These are phyloP conservation scores for Spilogale gracilis DNA, from an alignment of 2,113 vertebrate species.

Conservation along the genomic window DNA sequence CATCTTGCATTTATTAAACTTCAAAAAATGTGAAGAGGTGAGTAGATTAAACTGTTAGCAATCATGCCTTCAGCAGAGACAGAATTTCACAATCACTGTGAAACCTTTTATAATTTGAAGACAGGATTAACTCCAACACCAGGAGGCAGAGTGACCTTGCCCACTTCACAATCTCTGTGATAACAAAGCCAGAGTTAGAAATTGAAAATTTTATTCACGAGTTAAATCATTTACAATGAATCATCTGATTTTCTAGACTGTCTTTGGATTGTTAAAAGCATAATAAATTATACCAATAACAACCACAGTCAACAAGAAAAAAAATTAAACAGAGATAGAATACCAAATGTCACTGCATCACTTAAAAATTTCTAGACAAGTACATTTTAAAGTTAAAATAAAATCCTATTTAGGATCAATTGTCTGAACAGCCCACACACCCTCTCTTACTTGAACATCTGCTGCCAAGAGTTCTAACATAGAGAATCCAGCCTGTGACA, in stretches of 20 bases:
- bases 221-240: conserved; percentile 87
- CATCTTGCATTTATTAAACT: conserved; percentile 40
- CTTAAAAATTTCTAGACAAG: conserved; percentile 14
- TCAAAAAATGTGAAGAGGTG: conserved; percentile 30
- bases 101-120: conserved; percentile 72
- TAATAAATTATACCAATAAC: conserved; percentile 83
- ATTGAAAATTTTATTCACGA: conserved; percentile 87
- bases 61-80: conserved; percentile 62
- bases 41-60: conserved; percentile 71
- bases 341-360: conserved; percentile 47
- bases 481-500: conserved; percentile 44
- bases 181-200: conserved; percentile 83
- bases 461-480: conserved; percentile 30
- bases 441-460: not conserved
- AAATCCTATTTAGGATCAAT: conserved; percentile 34
- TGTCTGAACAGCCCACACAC: conserved; percentile 54
- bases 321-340: conserved; percentile 59
- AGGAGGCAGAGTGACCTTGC: conserved; percentile 81
- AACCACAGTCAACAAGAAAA: conserved; percentile 82
- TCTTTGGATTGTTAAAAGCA: conserved; percentile 79
- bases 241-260: conserved; percentile 85
- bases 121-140: conserved; percentile 35
- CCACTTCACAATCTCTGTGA: conserved; percentile 82
- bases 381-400: conserved; percentile 54
- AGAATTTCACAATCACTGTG: conserved; percentile 60